Evolutionary conservation across 1,140 invertebrate genomes (phyloP), one percentile per base, ranked within the genome.

Genomic region (Macrotrachela quadricornifera): DNA sequence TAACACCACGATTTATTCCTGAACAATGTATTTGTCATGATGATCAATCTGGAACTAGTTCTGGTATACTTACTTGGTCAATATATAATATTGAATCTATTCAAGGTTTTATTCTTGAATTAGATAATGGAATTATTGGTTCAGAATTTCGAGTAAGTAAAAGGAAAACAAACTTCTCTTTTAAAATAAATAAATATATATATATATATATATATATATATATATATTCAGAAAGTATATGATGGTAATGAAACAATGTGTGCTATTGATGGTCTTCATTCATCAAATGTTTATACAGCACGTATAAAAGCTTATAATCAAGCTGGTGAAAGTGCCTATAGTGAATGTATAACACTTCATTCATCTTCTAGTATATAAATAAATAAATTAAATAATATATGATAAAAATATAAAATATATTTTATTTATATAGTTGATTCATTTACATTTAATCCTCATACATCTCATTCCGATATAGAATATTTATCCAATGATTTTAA

Each of bases 161-260:
- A 8, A 30, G 8, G 8, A 8, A 30, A 30, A 4, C 2, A 30
- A 2, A 2, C 2, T 4, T 30, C 8, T n/a, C n/a, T n/a, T 30
- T 30, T 2, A 2, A 30, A 4, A 30, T n/a, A n/a, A n/a, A n/a
- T n/a, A n/a, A n/a, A n/a, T n/a, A n/a, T n/a, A n/a, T n/a, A n/a
- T n/a, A n/a, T n/a, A n/a, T n/a, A n/a, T n/a, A n/a, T n/a, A n/a
- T n/a, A 30, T 2, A 30, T 4, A 30, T 30, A 4, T 4, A 30
- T 30, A 8, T 30, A 4, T 30, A 4, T 8, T 30, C 8, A 30
- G 88, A 87, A 95, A 71, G 91, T 96, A 44, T 96, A 96, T 67
- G 87, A 85, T 64, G 91, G 91, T n/a, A 80, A 82, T 58, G 88
- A 97, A 67, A 88, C 84, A 36, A 88, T 94, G 59, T 95, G 90